Percentiles rank a stretch among this genome's conserved stretches.
Evolutionary conservation across 2,113 vertebrate genomes (phyloP).

Genomic region (Gavia stellata): DNA sequence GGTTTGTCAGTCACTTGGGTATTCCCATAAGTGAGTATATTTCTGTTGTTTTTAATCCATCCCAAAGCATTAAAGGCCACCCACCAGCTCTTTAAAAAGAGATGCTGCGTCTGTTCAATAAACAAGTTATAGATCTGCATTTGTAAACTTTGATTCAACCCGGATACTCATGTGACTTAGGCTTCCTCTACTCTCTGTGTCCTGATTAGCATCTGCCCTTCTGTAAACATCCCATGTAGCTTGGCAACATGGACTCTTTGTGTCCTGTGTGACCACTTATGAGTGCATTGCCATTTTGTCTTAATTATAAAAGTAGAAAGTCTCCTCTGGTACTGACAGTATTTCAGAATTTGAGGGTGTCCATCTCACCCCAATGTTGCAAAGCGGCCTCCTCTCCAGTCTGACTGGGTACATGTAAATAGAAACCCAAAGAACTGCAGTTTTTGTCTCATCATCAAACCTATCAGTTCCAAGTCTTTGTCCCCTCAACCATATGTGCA

Average conservation of each 20-base stretch:
- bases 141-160: background rate
- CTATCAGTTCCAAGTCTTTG: background rate
- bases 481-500: background rate
- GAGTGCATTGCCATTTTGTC: background rate
- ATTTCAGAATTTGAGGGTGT: background rate
- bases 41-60: background rate
- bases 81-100: background rate
- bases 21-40: background rate
- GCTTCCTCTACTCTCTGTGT: background rate
- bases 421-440: background rate
- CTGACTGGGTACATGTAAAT: background rate
- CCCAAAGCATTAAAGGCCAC: background rate
- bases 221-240: background rate
- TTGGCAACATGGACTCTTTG: background rate
- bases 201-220: background rate
- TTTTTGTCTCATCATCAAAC: background rate
- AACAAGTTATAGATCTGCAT: background rate
- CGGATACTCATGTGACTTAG: background rate
- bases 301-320: background rate
- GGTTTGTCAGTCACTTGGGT: background rate
- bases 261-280: background rate
- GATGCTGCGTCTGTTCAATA: background rate
- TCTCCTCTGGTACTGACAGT: background rate
- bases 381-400: background rate
- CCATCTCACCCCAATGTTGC: background rate